Conservation (phyloP, 2,888 invertebrate genomes). For the Acronicta psi region DNA sequence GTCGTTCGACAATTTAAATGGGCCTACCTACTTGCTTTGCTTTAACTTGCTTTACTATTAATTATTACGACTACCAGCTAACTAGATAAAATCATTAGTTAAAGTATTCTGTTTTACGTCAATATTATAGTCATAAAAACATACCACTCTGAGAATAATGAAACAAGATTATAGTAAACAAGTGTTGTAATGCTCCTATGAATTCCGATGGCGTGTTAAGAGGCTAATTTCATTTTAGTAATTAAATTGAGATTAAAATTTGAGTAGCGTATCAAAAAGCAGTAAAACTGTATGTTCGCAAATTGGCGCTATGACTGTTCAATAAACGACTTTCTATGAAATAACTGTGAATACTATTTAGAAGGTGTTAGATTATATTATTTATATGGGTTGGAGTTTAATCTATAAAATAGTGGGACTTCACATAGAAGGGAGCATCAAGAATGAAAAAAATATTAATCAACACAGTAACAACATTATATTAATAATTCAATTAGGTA, state of each 20-base stretch:
- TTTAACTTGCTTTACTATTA: no score
- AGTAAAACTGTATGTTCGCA: constrained; percentile 77
- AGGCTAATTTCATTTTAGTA: constrained; percentile 72
- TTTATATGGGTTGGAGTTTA: no score
- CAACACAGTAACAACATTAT: no score
- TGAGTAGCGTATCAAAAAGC: constrained; percentile 82
- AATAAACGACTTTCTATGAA: constrained; percentile 60
- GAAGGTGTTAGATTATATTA: no score
- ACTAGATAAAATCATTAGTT: background rate
- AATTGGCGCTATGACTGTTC: constrained; percentile 70
- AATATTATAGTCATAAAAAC: background rate
- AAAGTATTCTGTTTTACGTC: background rate
- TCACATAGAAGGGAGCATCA: no score
- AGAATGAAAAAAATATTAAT: no score
- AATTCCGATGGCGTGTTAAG: constrained; percentile 63
- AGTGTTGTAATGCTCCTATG: constrained; percentile 54
- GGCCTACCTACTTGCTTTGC: no score
- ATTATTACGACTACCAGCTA: no score
- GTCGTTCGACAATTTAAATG: no score
- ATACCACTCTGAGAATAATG: constrained; percentile 4
- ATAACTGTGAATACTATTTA: constrained; percentile 28
- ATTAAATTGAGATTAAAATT: constrained; percentile 85
- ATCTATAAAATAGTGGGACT: no score
- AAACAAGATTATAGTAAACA: constrained; percentile 36
- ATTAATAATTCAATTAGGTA: no score